Evolutionary conservation across 1,140 invertebrate species (phyloP).

Genomic region (Oryctes rhinoceros): DNA sequence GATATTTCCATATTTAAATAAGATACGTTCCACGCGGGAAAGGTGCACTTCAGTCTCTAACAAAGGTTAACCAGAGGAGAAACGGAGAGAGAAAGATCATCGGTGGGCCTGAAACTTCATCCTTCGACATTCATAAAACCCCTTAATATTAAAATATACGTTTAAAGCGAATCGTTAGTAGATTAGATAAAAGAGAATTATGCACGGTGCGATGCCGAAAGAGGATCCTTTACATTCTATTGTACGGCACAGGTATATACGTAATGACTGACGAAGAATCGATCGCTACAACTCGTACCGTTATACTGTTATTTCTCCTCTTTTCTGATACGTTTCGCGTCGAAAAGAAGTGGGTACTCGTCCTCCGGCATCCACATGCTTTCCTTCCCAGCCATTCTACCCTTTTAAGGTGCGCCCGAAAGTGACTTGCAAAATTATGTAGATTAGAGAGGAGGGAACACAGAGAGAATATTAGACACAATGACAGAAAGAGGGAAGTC

Average conservation of each 20-base stretch:
- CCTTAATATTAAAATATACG: constrained; percentile 38
- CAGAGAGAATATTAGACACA: constrained; percentile 23
- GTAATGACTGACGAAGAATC: constrained; percentile 35
- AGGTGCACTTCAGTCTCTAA: background rate
- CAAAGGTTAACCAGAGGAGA: background rate
- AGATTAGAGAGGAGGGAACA: background rate
- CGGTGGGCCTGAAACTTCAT: background rate
- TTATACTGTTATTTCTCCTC: constrained; percentile 3
- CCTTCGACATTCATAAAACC: constrained; percentile 30
- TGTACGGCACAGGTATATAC: constrained; percentile 30
- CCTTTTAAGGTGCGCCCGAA: constrained; percentile 21
- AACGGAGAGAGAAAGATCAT: background rate
- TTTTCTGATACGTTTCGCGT: background rate
- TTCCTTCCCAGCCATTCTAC: background rate
- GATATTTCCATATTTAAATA: constrained; percentile 21
- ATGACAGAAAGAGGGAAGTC: background rate
- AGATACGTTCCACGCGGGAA: background rate
- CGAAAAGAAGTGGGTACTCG: background rate
- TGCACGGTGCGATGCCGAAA: constrained; percentile 25
- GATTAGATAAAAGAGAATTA: constrained; percentile 38
- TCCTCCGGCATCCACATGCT: constrained; percentile 12
- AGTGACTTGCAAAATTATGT: constrained; percentile 32
- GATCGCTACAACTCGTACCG: constrained; percentile 12
- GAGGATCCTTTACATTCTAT: constrained; percentile 32
- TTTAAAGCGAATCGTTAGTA: constrained; percentile 29